These are phyloP conservation scores for Sorex fumeus DNA, from an alignment of 2,113 vertebrate species.

Conservation along the genomic window DNA sequence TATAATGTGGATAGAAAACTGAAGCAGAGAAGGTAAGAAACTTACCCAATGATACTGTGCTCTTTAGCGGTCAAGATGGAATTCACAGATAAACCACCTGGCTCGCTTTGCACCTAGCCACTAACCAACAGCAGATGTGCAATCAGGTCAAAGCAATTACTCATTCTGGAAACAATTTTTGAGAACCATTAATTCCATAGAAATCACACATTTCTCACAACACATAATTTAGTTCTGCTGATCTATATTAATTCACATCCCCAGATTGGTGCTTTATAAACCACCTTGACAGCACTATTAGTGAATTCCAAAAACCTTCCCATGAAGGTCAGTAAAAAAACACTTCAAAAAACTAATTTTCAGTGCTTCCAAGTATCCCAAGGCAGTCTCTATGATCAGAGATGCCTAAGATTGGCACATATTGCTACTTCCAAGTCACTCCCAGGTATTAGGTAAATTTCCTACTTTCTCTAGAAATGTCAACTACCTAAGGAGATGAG, in stretches of 20 bases:
- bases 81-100: not conserved
- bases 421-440: not conserved
- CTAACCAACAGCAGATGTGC: not conserved
- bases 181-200: slow-evolving; percentile 31
- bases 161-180: not conserved
- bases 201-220: slow-evolving; percentile 32
- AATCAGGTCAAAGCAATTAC: slow-evolving; percentile 21
- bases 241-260: not conserved
- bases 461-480: not conserved
- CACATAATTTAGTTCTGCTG: slow-evolving; percentile 38
- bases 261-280: not conserved
- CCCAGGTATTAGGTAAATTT: not conserved
- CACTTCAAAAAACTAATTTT: not conserved
- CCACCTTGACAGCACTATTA: not conserved
- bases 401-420: not conserved
- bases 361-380: not conserved
- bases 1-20: not conserved
- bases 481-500: not conserved
- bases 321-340: not conserved
- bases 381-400: not conserved
- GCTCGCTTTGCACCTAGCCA: not conserved
- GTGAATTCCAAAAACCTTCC: slow-evolving; percentile 49
- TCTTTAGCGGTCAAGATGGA: not conserved
- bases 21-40: slow-evolving; percentile 10
- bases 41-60: not conserved